phyloP scores from a whole-genome alignment of 2,797 vertebrate species.

The Gallirallus australis region DNA sequence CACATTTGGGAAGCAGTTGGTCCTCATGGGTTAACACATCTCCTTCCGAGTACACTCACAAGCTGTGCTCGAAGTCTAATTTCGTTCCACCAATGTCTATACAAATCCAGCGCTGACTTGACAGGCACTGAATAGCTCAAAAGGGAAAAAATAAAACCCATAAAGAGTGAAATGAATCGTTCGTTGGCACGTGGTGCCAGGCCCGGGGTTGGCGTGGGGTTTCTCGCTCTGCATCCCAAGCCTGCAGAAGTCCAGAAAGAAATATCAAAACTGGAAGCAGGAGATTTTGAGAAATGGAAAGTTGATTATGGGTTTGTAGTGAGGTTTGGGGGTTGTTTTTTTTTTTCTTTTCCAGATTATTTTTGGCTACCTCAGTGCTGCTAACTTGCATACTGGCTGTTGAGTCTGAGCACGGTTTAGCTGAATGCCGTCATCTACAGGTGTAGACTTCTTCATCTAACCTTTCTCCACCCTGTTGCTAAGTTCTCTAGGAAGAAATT shows the following conservation, averaged over 20 bases:
- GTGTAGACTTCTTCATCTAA: neutral
- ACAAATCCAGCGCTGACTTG: neutral
- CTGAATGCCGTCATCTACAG: neutral
- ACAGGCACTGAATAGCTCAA: neutral
- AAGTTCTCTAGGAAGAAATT: neutral
- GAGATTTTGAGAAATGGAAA: neutral
- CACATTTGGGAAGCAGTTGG: neutral
- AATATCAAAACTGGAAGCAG: neutral
- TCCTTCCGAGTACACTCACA: neutral
- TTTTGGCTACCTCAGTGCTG: neutral
- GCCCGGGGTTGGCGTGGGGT: fast-evolving
- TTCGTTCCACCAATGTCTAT: neutral
- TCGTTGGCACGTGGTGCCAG: neutral
- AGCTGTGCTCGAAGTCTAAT: neutral
- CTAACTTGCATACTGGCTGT: neutral
- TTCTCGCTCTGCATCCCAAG: neutral
- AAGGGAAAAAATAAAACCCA: neutral
- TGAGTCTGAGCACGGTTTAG: neutral
- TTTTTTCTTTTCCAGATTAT: too few relatives aligned
- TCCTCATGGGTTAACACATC: neutral
- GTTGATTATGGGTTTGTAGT: neutral
- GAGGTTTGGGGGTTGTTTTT: too few relatives aligned
- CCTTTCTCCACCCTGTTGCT: neutral
- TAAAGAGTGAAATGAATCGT: fast-evolving
- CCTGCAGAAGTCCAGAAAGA: neutral